Percentiles rank a stretch among this genome's conserved stretches.
Evolutionary conservation across 2,888 invertebrate genomes (phyloP).

Genomic region (Chloromyia formosa): DNA sequence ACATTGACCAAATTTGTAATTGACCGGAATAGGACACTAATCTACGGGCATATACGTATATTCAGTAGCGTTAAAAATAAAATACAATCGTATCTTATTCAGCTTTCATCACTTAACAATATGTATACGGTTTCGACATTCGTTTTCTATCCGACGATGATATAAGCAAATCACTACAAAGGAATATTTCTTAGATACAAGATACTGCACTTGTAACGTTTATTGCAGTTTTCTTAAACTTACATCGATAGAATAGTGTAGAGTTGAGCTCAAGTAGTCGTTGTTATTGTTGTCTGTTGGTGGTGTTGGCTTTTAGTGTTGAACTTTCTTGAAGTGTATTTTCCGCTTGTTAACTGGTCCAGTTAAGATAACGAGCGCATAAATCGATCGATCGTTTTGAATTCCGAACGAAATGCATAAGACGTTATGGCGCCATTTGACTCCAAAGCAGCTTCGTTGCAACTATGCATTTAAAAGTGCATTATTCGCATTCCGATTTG

Average conservation of each 20-base stretch:
- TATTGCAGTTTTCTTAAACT: neutral
- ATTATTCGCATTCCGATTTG: constrained; percentile 41
- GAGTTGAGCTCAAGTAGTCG: constrained; percentile 26
- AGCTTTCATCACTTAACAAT: too few species aligned
- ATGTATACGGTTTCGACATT: too few species aligned
- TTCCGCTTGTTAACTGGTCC: constrained; percentile 53
- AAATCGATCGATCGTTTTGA: constrained; percentile 51
- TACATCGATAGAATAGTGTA: neutral
- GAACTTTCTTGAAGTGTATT: constrained; percentile 51
- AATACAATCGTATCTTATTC: too few species aligned
- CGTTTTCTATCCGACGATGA: too few species aligned
- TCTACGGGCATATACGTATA: too few species aligned
- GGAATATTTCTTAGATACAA: constrained; percentile 2
- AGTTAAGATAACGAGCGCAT: constrained; percentile 52
- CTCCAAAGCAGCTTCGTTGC: neutral
- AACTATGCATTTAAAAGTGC: constrained; percentile 13
- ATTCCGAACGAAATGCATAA: constrained; percentile 40
- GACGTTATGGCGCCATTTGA: constrained; percentile 25
- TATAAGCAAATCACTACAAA: neutral
- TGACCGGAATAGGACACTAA: too few species aligned
- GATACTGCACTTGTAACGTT: neutral
- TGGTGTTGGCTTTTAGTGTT: constrained; percentile 48
- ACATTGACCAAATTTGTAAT: too few species aligned
- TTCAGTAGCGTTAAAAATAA: too few species aligned
- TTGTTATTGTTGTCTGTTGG: constrained; percentile 42